Conservation (phyloP, 2,113 vertebrate species). For the Notothenia coriiceps region DNA sequence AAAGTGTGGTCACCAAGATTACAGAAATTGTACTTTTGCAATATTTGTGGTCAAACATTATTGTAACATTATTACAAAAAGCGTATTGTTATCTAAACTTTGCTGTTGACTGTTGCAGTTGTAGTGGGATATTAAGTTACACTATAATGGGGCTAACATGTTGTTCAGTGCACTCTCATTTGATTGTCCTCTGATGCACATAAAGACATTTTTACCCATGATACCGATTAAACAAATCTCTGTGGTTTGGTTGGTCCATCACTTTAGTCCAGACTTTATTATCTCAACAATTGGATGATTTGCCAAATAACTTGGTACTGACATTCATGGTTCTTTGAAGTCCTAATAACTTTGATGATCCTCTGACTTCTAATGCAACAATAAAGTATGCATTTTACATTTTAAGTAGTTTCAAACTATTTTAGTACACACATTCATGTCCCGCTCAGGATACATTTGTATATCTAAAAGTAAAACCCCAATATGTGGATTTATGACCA, state of each 20-base stretch:
- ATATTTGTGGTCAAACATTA: neutral
- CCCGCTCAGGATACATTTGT: too few species aligned
- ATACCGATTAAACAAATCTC: neutral
- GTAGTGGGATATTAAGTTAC: neutral
- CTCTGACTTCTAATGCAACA: too few species aligned
- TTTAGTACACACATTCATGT: too few species aligned
- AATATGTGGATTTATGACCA: too few species aligned
- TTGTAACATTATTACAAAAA: neutral
- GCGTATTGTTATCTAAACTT: neutral
- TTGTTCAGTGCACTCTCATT: neutral
- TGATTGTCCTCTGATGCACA: neutral
- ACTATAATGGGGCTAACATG: neutral
- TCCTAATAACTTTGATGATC: too few species aligned
- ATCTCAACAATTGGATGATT: neutral
- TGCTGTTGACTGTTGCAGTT: too few species aligned
- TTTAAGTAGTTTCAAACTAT: too few species aligned
- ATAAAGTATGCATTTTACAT: too few species aligned
- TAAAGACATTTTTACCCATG: neutral
- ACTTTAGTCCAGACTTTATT: too few species aligned
- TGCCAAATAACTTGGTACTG: neutral
- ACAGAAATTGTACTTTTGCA: neutral
- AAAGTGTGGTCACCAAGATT: neutral
- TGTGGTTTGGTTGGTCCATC: too few species aligned
- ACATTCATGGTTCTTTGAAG: too few species aligned
- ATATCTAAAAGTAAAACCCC: too few species aligned